Evolutionary conservation across 2,888 invertebrate species (phyloP), one percentile per base, ranked within the genome.

Genomic region (Cabera pusaria): DNA sequence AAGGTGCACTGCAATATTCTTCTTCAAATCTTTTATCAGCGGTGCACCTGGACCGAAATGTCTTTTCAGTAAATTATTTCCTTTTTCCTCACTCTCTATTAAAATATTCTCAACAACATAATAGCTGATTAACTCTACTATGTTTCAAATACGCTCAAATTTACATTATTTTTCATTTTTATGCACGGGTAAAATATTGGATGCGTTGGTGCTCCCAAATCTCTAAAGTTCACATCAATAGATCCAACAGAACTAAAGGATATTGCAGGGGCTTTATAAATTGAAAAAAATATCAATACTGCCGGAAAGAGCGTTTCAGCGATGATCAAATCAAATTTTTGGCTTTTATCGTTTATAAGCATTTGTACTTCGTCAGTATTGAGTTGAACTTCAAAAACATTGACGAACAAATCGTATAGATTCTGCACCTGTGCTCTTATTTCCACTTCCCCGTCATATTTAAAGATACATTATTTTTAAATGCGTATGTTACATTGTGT

Each of bases 1-100:
- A 69, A 56, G 79, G 67, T 1, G 56, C 52, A 46, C 79, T 82
- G 61, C 8, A 76, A 39, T 49, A 78, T 39, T 42, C 14, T 3
- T 29, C 0, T 17, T 2, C 28, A 52, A 27, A 7, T 45, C 45
- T 6, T 8, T 24, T 0, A 42, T 4, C 1, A 19, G n/a, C 1
- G 44, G 42, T 3, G 36, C 18, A 16, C 45, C 36, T 1, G 10
- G 10, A 6, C 44, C 49, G 24, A 44, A 41, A 6, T 22, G 6
- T 27, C 18, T 40, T 24, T 18, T 35, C 1, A 57, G 6, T 14
- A 33, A 32, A 14, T 20, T 36, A 28, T 61, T 31, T 24, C 62
- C 57, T n/a, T 36, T 12, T 1, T 38, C 22, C 23, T 40, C 41
- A 1, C 11, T 2, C 1, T 11, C 9, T 5, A 12, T 2, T 2